Evolutionary conservation across 2,888 invertebrate genomes (phyloP), one percentile per base, ranked within the genome.

Genomic region (Agrilus mali): DNA sequence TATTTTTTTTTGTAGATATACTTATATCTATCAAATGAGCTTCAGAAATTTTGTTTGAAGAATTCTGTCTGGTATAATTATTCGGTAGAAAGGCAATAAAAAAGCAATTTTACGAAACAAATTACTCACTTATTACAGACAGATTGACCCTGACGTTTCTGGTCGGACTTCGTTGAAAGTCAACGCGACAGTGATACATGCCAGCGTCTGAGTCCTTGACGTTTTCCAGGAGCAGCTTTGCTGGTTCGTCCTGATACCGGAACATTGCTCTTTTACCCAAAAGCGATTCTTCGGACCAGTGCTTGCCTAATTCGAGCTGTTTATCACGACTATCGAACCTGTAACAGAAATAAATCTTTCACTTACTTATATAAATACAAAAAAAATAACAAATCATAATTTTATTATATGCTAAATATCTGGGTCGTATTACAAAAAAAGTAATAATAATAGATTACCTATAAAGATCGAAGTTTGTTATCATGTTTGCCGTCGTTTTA

Each of bases 111-210:
- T 27, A 27, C 27, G 27, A 10, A 27, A 2, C 27, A 10, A 10
- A 27, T 27, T 10, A 80, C 88, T 86, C 70, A 90, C 90, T 82
- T 61, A 90, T 86, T 55, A 92, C 84, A 54, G 86, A 87, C 58
- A 92, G 78, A 68, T 88, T 88, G 67, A 90, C 85, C 69, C 83
- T 80, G 57, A 85, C 76, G 65, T 90, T 88, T 55, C 87, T 77
- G 2, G 90, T 92, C 1, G 89, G 90, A 10, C 88, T 86, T 64
- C 86, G 84, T 63, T 83, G 84, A 71, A 90, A 92, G 71, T 92
- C 92, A 6, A 90, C 88, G 46, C 92, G 73, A 68, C 92, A 92
- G 48, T 88, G 75, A 69, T 90, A 90, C 48, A 86, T 73, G 12
- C 88, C 90, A 2, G 80, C 83, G 60, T 92, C 90, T 35, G 72